Evolutionary conservation across 1,140 invertebrate species (phyloP).

Genomic region (Drosophila bifasciata): DNA sequence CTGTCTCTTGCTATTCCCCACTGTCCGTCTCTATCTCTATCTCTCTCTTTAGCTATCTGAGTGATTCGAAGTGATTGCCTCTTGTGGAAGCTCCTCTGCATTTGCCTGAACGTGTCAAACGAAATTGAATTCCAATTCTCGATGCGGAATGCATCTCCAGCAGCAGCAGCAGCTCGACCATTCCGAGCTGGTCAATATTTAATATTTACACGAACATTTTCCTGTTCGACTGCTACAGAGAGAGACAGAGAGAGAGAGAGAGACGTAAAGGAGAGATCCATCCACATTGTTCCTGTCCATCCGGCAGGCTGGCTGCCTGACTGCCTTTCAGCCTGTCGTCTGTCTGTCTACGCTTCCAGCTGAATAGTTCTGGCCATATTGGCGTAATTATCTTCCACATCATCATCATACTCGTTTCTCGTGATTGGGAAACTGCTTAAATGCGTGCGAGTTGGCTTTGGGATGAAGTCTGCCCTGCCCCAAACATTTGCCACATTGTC

Average conservation of each 20-base stretch:
- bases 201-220: constrained; percentile 41
- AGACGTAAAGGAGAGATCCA: too few relatives aligned
- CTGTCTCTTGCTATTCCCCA: too few relatives aligned
- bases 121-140: constrained; percentile 50
- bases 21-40: too few relatives aligned
- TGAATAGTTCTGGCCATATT: constrained; percentile 28
- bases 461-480: too few relatives aligned
- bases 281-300: not conserved
- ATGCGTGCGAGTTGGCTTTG: constrained; percentile 32
- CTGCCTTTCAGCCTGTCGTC: not conserved
- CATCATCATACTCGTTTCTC: constrained; percentile 16
- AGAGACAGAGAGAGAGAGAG: too few relatives aligned
- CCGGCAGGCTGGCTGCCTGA: not conserved
- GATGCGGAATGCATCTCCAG: too few relatives aligned
- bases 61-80: constrained; percentile 43
- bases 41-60: constrained; percentile 17
- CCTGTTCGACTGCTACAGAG: not conserved
- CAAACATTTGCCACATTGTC: constrained; percentile 15
- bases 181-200: constrained; percentile 37
- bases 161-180: not conserved
- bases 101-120: constrained; percentile 44
- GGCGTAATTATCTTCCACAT: constrained; percentile 43
- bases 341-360: constrained; percentile 18
- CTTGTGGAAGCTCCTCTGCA: constrained; percentile 28
- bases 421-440: constrained; percentile 25